Evolutionary conservation across 2,888 invertebrate genomes (phyloP), one percentile per base, ranked within the genome.

Genomic region (Lepidocyrtoides sp.): DNA sequence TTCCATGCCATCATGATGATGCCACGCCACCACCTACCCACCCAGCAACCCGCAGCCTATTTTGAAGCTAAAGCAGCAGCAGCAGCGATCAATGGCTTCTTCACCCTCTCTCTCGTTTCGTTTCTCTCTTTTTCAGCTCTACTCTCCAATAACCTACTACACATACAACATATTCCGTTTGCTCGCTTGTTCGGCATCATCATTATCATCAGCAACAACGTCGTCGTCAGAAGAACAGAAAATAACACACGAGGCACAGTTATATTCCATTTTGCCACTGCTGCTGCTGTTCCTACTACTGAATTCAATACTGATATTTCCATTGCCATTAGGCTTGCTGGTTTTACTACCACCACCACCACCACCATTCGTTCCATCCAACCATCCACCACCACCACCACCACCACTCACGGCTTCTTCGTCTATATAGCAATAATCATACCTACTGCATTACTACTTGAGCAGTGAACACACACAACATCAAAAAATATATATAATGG

Each of bases 61-160:
- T 63, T 63, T 75, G 23, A 75, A 75, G 75, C 82, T 63, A 63
- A 36, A 85, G 87, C 72, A 86, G 84, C 79, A 90, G 90, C 90
- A 86, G 85, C 81, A 91, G 91, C 91, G 92, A 92, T 92, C 92
- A 93, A 93, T 93, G 93, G 93, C 93, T 93, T 93, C 93, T 92
- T 93, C 93, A 93, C 93, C 93, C 93, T 93, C 92, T 92, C 89
- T 60, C 83, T 84, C 81, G 41, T 60, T 79, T 84, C 81, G 41
- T 29, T 63, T 44, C 63, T 63, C 63, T 82, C 85, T 41, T 72
- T 82, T 82, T 14, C 83, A 83, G 82, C 77, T 72, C 82, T 54
- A 54, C 82, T 82, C n/a, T n/a, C n/a, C n/a, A n/a, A n/a, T n/a
- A n/a, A n/a, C n/a, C 86, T 36, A 20, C 57, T 85, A n/a, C 36